Evolutionary conservation across 2,113 vertebrate genomes (phyloP).

Genomic region (Eretmochelys imbricata): DNA sequence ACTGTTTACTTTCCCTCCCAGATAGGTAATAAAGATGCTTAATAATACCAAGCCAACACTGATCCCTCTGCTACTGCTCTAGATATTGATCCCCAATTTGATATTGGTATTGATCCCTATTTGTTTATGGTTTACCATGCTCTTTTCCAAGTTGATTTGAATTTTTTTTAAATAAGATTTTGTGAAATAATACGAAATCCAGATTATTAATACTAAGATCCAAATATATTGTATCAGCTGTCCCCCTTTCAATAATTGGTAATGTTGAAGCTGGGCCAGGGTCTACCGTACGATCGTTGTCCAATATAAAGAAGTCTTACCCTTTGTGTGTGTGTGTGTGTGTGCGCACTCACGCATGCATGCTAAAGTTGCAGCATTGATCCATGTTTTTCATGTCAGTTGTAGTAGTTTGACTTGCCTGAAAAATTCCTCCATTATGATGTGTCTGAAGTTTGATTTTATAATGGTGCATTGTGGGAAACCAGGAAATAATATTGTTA

Average conservation of each 20-base stretch:
- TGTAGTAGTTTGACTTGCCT: background rate
- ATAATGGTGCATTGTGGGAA: too few relatives aligned
- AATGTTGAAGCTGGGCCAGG: background rate
- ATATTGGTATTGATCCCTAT: background rate
- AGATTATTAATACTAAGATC: too few relatives aligned
- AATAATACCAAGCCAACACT: background rate
- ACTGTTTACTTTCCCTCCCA: background rate
- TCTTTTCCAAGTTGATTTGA: background rate
- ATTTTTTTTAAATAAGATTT: background rate
- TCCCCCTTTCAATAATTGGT: rapidly evolving
- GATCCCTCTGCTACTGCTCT: background rate
- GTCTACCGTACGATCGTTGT: background rate
- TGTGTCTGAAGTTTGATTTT: too few relatives aligned
- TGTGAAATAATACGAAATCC: background rate
- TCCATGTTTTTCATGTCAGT: background rate
- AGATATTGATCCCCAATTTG: rapidly evolving
- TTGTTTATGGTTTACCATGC: background rate
- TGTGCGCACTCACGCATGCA: too few relatives aligned
- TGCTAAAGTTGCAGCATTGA: background rate
- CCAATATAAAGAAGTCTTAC: background rate
- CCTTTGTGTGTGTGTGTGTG: rapidly evolving
- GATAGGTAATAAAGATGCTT: background rate
- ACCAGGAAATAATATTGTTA: background rate
- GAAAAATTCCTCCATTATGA: background rate
- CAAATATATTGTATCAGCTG: background rate